Conservation (phyloP, 2,888 invertebrate species). For the Campoletis raptor region DNA sequence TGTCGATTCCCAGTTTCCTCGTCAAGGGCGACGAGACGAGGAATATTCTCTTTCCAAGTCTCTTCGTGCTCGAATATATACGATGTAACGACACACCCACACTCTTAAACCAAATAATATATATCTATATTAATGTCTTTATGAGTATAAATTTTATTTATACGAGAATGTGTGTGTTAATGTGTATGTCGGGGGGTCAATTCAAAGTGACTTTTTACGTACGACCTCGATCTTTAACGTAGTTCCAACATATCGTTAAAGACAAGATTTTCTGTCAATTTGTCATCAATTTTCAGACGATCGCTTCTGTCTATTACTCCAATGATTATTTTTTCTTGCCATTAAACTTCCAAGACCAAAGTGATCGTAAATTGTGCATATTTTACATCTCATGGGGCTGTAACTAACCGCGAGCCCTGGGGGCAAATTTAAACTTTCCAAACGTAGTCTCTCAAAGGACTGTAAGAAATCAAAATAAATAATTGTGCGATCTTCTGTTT, state of each 20-base stretch:
- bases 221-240: constrained; percentile 53
- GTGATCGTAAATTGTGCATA: not conserved
- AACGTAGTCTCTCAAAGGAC: not conserved
- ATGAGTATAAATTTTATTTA: not conserved
- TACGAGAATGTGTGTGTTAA: not conserved
- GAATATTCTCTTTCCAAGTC: constrained; percentile 52
- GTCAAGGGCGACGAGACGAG: constrained; percentile 69
- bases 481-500: not conserved
- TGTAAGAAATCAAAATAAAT: not conserved
- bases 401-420: not conserved
- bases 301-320: not conserved
- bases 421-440: not conserved
- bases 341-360: not conserved
- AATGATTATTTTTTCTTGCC: constrained; percentile 3
- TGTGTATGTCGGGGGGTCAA: not conserved
- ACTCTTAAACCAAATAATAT: constrained; percentile 13
- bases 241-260: constrained; percentile 16
- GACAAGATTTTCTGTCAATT: constrained; percentile 30
- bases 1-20: constrained; percentile 69
- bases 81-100: constrained; percentile 52
- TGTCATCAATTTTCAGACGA: constrained; percentile 15
- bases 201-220: constrained; percentile 19
- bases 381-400: not conserved
- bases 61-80: constrained; percentile 17
- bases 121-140: constrained; percentile 23